Evolutionary conservation across 2,113 vertebrate genomes (phyloP).

Genomic region (Equus quagga): DNA sequence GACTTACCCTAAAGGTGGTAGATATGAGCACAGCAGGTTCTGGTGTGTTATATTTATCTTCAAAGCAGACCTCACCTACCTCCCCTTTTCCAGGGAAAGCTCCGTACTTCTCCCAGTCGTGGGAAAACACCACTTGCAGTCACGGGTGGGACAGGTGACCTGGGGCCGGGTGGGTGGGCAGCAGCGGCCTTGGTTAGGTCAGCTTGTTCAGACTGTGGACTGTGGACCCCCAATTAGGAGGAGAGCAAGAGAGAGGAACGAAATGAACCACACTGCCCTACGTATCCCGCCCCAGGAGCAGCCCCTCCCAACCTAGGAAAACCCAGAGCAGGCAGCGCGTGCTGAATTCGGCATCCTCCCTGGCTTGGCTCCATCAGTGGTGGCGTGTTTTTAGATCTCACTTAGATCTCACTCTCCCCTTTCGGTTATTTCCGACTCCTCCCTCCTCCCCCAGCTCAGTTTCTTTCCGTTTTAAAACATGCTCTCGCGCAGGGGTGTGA

Average conservation of each 20-base stretch:
- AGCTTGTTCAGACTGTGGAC: background rate
- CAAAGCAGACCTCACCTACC: background rate
- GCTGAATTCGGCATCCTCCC: background rate
- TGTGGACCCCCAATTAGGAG: background rate
- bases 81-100: background rate
- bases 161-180: background rate
- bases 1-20: background rate
- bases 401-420: background rate
- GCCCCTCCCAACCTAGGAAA: background rate
- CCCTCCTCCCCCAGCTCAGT: background rate
- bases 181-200: background rate
- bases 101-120: background rate
- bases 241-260: background rate
- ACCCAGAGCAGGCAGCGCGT: background rate
- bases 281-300: background rate
- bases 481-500: background rate
- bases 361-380: background rate
- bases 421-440: background rate
- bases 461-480: slow-evolving; percentile 7
- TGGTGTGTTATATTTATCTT: background rate
- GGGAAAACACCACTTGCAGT: background rate
- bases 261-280: background rate
- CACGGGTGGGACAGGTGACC: too few relatives aligned
- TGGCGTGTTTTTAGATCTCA: background rate
- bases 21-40: background rate